These are phyloP conservation scores for Drosophila picticornis DNA, from an alignment of 2,888 invertebrate species.

Conservation along the genomic window DNA sequence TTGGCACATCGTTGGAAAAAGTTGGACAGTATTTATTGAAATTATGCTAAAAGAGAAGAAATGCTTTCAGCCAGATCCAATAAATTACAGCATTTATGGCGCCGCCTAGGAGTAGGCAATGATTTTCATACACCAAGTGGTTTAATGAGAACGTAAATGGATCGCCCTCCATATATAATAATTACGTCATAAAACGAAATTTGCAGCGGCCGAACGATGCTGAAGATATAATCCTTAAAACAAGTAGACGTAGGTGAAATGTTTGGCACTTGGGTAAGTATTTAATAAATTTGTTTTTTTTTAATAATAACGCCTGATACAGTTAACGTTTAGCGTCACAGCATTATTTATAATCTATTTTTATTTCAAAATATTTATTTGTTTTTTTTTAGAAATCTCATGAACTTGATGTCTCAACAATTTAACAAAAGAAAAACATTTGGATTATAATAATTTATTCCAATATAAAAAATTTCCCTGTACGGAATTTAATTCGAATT, in stretches of 20 bases:
- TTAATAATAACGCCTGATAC: background rate
- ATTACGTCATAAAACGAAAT: slow-evolving; percentile 63
- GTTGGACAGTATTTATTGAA: slow-evolving; percentile 69
- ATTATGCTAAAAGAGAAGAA: slow-evolving; percentile 38
- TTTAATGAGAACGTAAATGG: slow-evolving; percentile 27
- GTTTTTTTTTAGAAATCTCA: background rate
- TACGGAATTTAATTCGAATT: background rate
- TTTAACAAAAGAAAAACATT: background rate
- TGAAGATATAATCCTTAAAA: slow-evolving; percentile 44
- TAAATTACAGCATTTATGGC: slow-evolving; percentile 53
- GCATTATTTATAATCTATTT: background rate
- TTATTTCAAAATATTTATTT: background rate
- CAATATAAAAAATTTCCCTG: background rate
- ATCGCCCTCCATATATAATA: slow-evolving; percentile 44
- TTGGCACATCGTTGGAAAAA: slow-evolving; percentile 77
- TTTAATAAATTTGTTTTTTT: background rate
- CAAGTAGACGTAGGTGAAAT: slow-evolving; percentile 2
- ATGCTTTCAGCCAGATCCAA: slow-evolving; percentile 23
- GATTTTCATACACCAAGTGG: slow-evolving; percentile 13
- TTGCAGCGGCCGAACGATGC: slow-evolving; percentile 4
- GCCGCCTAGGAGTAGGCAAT: slow-evolving; percentile 67
- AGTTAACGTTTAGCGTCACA: background rate
- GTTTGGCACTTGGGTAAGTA: slow-evolving; percentile 1
- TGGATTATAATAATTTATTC: background rate
- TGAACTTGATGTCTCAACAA: background rate